These are phyloP conservation scores for Myathropa florea DNA, from an alignment of 2,888 invertebrate species.

Conservation along the genomic window DNA sequence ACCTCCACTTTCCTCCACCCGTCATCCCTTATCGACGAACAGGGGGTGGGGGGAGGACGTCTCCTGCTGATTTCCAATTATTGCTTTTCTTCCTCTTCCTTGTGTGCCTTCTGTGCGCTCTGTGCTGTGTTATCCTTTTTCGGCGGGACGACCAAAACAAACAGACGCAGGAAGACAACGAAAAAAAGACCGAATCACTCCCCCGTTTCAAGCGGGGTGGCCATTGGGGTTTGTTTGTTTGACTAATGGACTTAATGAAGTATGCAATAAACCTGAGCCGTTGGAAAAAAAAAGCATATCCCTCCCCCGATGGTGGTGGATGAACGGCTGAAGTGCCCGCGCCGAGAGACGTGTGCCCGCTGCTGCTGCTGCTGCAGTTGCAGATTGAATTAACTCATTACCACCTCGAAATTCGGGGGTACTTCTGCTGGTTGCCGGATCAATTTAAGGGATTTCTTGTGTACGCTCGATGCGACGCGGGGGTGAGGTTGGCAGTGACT, in stretches of 20 bases:
- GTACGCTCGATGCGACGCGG: not conserved
- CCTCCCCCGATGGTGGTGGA: not conserved
- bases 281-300: constrained; percentile 17
- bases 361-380: constrained; percentile 35
- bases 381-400: constrained; percentile 63
- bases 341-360: not conserved
- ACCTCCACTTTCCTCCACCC: not conserved
- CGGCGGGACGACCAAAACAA: constrained; percentile 45
- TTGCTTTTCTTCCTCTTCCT: constrained; percentile 30
- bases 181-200: constrained; percentile 37
- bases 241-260: constrained; percentile 71
- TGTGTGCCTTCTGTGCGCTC: constrained; percentile 11
- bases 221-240: constrained; percentile 58
- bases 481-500: too few species aligned
- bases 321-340: not conserved
- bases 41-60: not conserved
- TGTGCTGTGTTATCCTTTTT: constrained; percentile 33
- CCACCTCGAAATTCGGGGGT: constrained; percentile 9
- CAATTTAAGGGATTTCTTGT: constrained; percentile 6
- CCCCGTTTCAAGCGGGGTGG: constrained; percentile 18
- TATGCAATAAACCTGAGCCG: constrained; percentile 57
- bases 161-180: constrained; percentile 9
- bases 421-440: not conserved
- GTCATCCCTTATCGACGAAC: not conserved
- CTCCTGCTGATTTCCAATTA: constrained; percentile 68